Evolutionary conservation across 2,797 vertebrate species (phyloP).

Genomic region (Pelodytes ibericus): DNA sequence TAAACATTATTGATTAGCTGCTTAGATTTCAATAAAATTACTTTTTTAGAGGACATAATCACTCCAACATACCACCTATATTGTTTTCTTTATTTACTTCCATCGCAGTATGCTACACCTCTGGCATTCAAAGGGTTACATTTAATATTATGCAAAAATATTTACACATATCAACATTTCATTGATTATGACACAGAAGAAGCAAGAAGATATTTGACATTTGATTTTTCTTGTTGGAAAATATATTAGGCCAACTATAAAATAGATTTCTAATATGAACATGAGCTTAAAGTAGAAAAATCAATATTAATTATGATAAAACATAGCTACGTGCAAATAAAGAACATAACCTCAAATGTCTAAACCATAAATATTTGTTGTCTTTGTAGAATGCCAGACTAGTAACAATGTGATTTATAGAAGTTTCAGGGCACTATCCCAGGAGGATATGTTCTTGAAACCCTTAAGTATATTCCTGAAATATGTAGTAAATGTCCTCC

Average conservation of each 20-base stretch:
- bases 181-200: not conserved
- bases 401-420: constrained; percentile 14
- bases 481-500: not conserved
- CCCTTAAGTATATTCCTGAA: not conserved
- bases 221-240: not conserved
- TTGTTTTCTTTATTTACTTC: too few species aligned
- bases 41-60: too few species aligned
- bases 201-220: not conserved
- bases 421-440: not conserved
- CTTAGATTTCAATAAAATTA: too few species aligned
- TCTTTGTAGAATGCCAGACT: not conserved
- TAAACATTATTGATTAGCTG: too few species aligned
- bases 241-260: not conserved
- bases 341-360: not conserved
- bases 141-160: not conserved
- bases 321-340: not conserved
- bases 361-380: not conserved
- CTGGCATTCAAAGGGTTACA: not conserved
- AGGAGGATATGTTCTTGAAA: not conserved
- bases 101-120: too few species aligned
- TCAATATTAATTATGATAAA: constrained; percentile 10
- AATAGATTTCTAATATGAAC: constrained; percentile 1
- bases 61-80: too few species aligned
- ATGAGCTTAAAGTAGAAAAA: not conserved
- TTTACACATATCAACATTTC: not conserved